Conservation (phyloP, 2,888 invertebrate species). For the Apamea monoglypha region DNA sequence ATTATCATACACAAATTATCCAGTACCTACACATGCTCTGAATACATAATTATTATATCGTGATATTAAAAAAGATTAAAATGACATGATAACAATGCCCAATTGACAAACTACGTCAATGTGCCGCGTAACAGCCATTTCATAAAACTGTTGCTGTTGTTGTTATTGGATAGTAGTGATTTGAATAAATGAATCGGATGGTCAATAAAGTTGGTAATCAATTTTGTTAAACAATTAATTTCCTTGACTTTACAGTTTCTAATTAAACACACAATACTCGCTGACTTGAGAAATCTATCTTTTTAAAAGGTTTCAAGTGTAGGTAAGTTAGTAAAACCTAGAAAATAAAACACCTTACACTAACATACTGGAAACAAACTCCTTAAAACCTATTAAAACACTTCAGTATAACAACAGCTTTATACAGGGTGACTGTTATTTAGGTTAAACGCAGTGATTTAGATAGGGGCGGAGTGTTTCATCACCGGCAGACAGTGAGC, state of each 20-base stretch:
- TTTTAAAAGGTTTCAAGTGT: neutral
- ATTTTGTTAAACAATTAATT: neutral
- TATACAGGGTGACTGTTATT: slow-evolving; percentile 57
- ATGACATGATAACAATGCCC: neutral
- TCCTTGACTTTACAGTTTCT: neutral
- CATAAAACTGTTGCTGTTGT: neutral
- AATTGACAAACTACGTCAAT: neutral
- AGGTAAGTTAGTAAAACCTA: neutral
- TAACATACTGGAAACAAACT: neutral
- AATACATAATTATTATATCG: neutral
- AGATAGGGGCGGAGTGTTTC: slow-evolving; percentile 65
- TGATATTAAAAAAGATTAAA: neutral
- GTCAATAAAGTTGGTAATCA: neutral
- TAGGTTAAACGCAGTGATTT: slow-evolving; percentile 68
- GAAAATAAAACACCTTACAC: neutral
- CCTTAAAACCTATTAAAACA: slow-evolving; percentile 10
- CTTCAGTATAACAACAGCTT: slow-evolving; percentile 27
- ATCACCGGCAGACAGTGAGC: slow-evolving; percentile 65
- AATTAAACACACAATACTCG: neutral
- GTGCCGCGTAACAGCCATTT: neutral
- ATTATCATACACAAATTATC: neutral
- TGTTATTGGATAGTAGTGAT: no score
- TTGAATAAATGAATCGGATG: neutral
- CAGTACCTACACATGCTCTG: neutral
- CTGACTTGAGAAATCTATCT: neutral